Evolutionary conservation across 30 jellyfish, hydroid and myxozoan species (phyloP).

Genomic region (Morbakka virulenta): DNA sequence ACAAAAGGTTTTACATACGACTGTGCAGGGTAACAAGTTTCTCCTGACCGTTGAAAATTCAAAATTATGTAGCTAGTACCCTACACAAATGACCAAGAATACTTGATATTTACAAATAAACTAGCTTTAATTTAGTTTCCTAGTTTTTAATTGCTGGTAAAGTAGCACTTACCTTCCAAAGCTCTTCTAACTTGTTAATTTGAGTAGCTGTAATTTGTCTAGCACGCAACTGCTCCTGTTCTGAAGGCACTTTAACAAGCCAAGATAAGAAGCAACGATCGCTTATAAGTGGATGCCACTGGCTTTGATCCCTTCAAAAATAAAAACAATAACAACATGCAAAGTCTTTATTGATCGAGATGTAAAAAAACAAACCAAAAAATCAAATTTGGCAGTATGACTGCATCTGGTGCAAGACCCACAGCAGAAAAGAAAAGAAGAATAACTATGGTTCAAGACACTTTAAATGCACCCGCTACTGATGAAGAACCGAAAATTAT

Average conservation of each 20-base stretch:
- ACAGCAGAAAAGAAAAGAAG: too few species aligned
- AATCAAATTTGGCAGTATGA: too few species aligned
- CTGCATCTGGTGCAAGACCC: too few species aligned
- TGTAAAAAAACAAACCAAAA: background rate
- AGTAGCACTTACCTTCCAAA: constrained; percentile 92
- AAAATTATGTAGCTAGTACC: too few species aligned
- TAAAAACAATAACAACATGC: background rate
- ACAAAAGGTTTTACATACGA: too few species aligned
- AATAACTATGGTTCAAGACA: too few species aligned
- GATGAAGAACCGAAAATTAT: background rate
- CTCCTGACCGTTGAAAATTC: too few species aligned
- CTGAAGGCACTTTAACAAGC: constrained; percentile 98
- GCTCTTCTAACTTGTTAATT: constrained; percentile 90
- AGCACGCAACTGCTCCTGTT: constrained; percentile 94
- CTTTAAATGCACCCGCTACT: background rate
- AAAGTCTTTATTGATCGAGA: background rate
- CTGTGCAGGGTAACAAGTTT: too few species aligned
- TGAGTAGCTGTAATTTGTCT: constrained; percentile 95
- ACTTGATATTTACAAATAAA: too few species aligned
- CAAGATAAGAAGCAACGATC: constrained; percentile 92
- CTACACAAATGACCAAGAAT: too few species aligned
- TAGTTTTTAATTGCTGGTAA: too few species aligned
- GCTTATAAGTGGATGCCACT: constrained; percentile 98
- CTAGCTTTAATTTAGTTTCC: too few species aligned
- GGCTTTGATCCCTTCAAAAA: constrained; percentile 77